phyloP scores from a whole-genome alignment of 2,797 vertebrate species.

The Falco columbarius region DNA sequence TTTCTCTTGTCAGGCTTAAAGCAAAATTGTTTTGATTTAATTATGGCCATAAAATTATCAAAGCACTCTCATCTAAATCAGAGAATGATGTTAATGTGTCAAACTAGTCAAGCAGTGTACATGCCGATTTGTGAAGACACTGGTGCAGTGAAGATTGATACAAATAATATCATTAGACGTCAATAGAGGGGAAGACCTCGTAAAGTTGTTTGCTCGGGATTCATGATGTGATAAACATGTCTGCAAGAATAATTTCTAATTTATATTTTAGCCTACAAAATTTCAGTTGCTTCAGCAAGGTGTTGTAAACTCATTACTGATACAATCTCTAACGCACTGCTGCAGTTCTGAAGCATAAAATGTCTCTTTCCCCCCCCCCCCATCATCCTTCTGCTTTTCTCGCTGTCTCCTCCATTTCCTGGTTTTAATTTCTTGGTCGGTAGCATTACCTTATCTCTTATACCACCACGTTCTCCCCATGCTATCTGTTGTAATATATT shows the following conservation, averaged over 20 bases:
- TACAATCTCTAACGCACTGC: neutral
- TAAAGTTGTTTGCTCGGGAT: neutral
- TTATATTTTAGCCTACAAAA: neutral
- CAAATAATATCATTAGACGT: neutral
- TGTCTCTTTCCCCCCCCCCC: rapidly evolving
- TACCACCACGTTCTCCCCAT: neutral
- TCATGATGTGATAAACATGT: conserved; percentile 4
- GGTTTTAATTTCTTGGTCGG: neutral
- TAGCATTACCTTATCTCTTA: neutral
- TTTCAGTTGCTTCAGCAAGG: neutral
- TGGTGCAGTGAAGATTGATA: neutral
- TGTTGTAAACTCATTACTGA: neutral
- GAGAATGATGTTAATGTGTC: neutral
- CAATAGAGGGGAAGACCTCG: neutral
- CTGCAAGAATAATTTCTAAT: neutral
- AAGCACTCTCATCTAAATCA: neutral
- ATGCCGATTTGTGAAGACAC: neutral
- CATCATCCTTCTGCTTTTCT: neutral
- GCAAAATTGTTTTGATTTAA: conserved; percentile 47
- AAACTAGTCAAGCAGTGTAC: neutral
- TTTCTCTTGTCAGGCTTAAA: conserved; percentile 35
- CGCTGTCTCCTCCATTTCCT: neutral
- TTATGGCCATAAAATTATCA: conserved; percentile 34
- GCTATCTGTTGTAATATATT: neutral
- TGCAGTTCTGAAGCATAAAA: neutral